Evolutionary conservation across 92 coral and sea anemone genomes (phyloP), one percentile per base, ranked within the genome.

Genomic region (Epizoanthus rinbou): DNA sequence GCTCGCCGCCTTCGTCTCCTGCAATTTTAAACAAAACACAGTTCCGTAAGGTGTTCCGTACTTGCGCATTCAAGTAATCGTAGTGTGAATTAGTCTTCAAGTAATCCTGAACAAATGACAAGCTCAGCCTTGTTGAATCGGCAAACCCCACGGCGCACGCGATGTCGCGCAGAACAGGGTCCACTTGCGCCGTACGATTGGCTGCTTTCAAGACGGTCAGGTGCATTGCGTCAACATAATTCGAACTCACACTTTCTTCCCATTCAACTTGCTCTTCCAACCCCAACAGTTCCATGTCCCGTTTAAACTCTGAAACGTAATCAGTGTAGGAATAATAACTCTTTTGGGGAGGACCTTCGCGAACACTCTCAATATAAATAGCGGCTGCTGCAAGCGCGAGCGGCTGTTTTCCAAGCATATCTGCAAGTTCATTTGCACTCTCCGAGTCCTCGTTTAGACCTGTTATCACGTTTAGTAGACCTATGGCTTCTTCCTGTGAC

Each of bases 371-470:
- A 14, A 93, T 91, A 69, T 91, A 91, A 23, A 91, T 83, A 2
- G 88, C 98, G 8, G 98, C 94, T 33, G 90, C 79, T 56, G 95
- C 92, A 6, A 93, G 73, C 2, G 98, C 92, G 31, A 91, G 91
- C 4, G 98, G 98, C 35, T 91, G 89, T 33, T 85, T 76, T 8
- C 93, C 95, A 54, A 93, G 88, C 17, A 84, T 79, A 0, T 76
- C 35, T 23, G 90, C 86, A 45, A 93, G 86, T 35, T 86, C 80
- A 52, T 17, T 45, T 58, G 92, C 97, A 70, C 75, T 80, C 47
- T 92, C 86, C 73, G 52, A 63, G 63, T 85, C 87, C 37, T 84
- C 82, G 1, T 85, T 64, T n/a, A 91, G 25, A 1, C 89, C 83
- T 3, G 93, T 89, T 52, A 89, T 89, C 28, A 66, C 24, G 56